phyloP scores from a whole-genome alignment of 2,797 vertebrate genomes.

The Enteromius argenteus region DNA sequence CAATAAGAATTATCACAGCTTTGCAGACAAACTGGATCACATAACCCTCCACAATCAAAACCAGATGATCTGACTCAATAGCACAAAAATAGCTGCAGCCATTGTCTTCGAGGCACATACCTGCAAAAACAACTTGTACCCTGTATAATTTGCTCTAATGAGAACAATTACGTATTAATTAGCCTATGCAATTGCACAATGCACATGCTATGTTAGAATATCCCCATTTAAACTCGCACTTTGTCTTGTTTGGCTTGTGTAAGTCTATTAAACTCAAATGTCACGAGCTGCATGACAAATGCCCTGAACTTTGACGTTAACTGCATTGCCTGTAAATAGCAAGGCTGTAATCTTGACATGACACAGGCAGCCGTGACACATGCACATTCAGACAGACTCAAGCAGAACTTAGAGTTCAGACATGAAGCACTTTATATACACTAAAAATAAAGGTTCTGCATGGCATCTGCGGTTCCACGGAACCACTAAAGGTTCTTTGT shows the following conservation, averaged over 20 bases:
- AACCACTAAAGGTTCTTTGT: not conserved
- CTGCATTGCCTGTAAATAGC: conserved; percentile 39
- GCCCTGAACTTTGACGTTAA: conserved; percentile 50
- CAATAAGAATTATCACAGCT: conserved; percentile 62
- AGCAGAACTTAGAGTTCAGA: not conserved
- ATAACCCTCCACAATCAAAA: conserved; percentile 61
- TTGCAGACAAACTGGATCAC: conserved; percentile 59
- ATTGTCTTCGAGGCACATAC: conserved; percentile 61
- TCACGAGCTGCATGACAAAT: conserved; percentile 25
- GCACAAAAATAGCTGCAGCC: conserved; percentile 60
- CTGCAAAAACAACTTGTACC: conserved; percentile 52
- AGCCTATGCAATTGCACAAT: not conserved
- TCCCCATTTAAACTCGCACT: not conserved
- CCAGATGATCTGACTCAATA: conserved; percentile 65
- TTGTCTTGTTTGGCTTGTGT: not conserved
- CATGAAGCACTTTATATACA: not conserved
- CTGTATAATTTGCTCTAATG: conserved; percentile 27
- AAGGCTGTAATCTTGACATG: conserved; percentile 52
- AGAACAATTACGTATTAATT: conserved; percentile 48
- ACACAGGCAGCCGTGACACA: conserved; percentile 46
- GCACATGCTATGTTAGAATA: not conserved
- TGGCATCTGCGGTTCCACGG: not conserved
- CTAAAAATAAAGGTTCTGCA: not conserved
- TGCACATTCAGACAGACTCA: conserved; percentile 39
- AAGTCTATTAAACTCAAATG: not conserved